Evolutionary conservation across 2,113 vertebrate species (phyloP), one percentile per base, ranked within the genome.

Genomic region (Gymnarchus niloticus): DNA sequence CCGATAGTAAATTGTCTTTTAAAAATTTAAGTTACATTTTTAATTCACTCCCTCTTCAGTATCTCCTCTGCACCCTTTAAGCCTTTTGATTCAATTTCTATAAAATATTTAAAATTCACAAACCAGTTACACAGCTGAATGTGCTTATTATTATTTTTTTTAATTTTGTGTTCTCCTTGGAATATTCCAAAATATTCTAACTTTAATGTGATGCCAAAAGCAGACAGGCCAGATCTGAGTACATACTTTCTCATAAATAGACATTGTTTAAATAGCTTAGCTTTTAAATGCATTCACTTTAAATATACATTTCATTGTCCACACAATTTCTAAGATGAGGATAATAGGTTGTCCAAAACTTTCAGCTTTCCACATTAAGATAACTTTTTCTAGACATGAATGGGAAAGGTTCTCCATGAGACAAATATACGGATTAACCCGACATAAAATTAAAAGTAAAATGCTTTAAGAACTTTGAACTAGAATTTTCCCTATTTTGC

Each of bases 381-480:
- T 17, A 88, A 89, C 89, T 93, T 78, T 91, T 89, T 92, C 90
- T 92, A 89, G 91, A 94, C 88, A 91, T 90, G 87, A 88, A 41
- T 41, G 88, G 78, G 87, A 88, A 90, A 89, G 82, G 88, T 84
- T 90, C 87, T 87, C 90, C 23, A 84, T 88, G 44, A 90, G 90
- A 92, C 90, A 91, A 89, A 88, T 83, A 37, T 88, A 86, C 90
- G 87, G 87, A 90, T 93, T 91, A 91, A 88, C 87, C 89, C 88
- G 85, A 89, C 94, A 93, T 94, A 93, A 93, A 93, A 95, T 14
- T 0, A 89, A 56, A 59, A 85, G 85, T 89, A 92, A 92, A 94
- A 94, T 84, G 88, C 88, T 85, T 85, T 84, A 87, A 83, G 65
- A 90, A 57, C 87, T 91, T 89, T 90, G 90, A 80, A 87, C 86